These are phyloP conservation scores for Luffia ferchaultella DNA, from an alignment of 2,888 invertebrate species.

Conservation along the genomic window DNA sequence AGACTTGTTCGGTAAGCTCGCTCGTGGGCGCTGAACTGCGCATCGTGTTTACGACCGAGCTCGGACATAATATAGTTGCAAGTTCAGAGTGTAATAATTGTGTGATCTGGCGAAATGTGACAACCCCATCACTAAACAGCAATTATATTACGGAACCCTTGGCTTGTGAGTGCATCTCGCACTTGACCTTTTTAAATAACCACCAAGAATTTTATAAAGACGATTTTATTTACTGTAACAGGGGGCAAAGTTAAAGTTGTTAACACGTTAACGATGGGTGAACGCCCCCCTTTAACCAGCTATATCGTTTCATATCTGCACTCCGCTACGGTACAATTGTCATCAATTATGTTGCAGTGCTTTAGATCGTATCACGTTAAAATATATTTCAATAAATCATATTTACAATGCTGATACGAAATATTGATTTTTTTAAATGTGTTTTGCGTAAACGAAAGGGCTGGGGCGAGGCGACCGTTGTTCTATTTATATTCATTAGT, in stretches of 20 bases:
- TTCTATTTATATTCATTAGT: conserved; percentile 62
- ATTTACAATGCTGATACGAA: conserved; percentile 42
- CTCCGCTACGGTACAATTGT: conserved; percentile 33
- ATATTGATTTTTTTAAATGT: conserved; percentile 59
- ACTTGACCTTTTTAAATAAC: too few species aligned
- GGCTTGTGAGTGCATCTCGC: background rate
- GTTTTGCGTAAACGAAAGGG: conserved; percentile 44
- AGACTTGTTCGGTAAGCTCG: too few species aligned
- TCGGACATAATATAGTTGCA: too few species aligned
- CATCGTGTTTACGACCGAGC: too few species aligned
- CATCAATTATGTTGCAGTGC: conserved; percentile 55
- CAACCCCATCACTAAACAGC: too few species aligned
- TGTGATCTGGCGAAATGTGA: too few species aligned
- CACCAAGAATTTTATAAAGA: conserved; percentile 6
- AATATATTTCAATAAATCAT: conserved; percentile 61
- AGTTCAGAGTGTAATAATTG: too few species aligned
- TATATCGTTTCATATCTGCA: conserved; percentile 20
- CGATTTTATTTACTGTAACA: too few species aligned
- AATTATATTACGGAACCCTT: background rate
- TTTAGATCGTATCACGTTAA: conserved; percentile 59
- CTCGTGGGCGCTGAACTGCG: too few species aligned
- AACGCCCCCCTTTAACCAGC: conserved; percentile 15
- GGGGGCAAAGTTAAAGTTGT: conserved; percentile 43
- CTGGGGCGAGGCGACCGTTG: conserved; percentile 36
- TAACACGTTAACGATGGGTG: conserved; percentile 53